phyloP scores from a whole-genome alignment of 2,797 vertebrate species.

The Gymnothorax javanicus region DNA sequence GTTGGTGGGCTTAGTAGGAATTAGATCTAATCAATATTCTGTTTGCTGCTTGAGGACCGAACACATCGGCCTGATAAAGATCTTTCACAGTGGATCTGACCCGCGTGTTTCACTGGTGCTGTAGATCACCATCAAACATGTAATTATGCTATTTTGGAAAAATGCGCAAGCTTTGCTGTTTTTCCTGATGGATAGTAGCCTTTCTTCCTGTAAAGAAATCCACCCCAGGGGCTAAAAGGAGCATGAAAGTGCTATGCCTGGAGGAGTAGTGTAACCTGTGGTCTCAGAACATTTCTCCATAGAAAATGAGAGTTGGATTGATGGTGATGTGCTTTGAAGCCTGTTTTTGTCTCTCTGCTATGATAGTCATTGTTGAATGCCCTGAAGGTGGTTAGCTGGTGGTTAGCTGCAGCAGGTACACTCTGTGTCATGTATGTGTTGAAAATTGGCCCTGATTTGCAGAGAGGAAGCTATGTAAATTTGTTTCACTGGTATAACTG shows the following conservation, averaged over 20 bases:
- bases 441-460: background rate
- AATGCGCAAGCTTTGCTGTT: conserved; percentile 51
- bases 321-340: background rate
- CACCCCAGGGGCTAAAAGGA: conserved; percentile 36
- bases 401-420: background rate
- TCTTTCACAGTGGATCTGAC: conserved; percentile 59
- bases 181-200: conserved; percentile 55
- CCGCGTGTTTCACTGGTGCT: conserved; percentile 46
- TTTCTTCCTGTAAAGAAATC: conserved; percentile 32
- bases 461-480: background rate
- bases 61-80: conserved; percentile 43
- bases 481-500: no score
- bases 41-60: conserved; percentile 38
- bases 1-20: no score
- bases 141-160: conserved; percentile 62
- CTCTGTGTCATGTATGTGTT: background rate
- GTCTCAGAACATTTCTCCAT: background rate
- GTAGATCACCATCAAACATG: conserved; percentile 58
- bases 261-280: no score
- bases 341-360: background rate
- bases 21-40: no score
- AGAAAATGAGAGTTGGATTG: background rate
- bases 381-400: background rate
- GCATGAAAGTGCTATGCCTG: background rate
- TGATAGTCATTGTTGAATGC: background rate